Evolutionary conservation across 1,140 invertebrate species (phyloP).

Genomic region (Coboldia fuscipes): DNA sequence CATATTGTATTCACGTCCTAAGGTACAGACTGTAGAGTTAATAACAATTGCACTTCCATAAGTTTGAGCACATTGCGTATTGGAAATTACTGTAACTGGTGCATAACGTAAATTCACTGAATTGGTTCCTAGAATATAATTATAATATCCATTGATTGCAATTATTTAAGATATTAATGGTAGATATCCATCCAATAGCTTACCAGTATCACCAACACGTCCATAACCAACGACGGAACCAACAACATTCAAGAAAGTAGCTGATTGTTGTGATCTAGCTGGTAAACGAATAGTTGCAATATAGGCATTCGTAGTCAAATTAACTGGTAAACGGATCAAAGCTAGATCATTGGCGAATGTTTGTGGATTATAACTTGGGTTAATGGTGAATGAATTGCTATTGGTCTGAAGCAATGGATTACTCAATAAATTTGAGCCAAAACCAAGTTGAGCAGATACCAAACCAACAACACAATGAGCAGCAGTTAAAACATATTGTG

Average conservation of each 20-base stretch:
- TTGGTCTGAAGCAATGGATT: neutral
- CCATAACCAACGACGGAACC: neutral
- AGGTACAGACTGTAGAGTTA: neutral
- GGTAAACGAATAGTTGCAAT: neutral
- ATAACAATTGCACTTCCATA: neutral
- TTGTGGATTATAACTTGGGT: neutral
- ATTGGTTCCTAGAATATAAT: neutral
- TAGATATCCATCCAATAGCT: neutral
- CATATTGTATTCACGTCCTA: neutral
- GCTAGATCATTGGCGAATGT: conserved; percentile 1
- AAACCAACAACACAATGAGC: conserved; percentile 13
- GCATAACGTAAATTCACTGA: neutral
- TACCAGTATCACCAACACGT: neutral
- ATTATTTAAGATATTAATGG: neutral
- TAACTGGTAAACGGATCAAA: neutral
- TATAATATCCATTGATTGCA: neutral
- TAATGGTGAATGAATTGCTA: neutral
- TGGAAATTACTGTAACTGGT: neutral
- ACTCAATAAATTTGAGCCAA: neutral
- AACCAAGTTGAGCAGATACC: neutral
- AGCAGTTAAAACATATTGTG: conserved; percentile 15
- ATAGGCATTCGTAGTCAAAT: neutral
- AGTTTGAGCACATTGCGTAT: neutral
- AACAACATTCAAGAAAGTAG: neutral
- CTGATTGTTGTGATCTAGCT: neutral